Conservation (phyloP, 2,888 invertebrate genomes). For the Rhyacophila evoluta region DNA sequence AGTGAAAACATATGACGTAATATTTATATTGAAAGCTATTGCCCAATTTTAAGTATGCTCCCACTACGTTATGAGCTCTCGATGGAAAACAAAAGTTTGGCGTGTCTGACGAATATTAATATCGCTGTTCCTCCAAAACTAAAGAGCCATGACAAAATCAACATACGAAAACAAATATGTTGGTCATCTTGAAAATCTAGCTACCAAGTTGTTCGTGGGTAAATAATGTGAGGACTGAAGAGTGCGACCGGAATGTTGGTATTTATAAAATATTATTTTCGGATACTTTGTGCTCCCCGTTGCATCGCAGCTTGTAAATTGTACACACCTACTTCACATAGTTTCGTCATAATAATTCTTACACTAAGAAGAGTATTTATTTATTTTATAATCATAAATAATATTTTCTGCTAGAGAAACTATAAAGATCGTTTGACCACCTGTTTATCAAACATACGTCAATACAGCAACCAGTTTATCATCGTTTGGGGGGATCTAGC, state of each 20-base stretch:
- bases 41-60: too few relatives aligned
- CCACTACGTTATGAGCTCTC: background rate
- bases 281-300: constrained; percentile 5
- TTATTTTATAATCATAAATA: too few relatives aligned
- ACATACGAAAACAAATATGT: constrained; percentile 9
- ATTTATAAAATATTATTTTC: constrained; percentile 24
- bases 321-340: background rate
- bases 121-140: background rate
- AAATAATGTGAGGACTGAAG: constrained; percentile 17
- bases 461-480: too few relatives aligned
- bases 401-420: too few relatives aligned
- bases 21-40: too few relatives aligned
- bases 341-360: background rate
- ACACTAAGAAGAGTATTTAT: too few relatives aligned
- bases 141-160: constrained; percentile 8
- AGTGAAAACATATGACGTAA: too few relatives aligned
- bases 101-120: background rate
- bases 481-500: too few relatives aligned
- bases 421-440: too few relatives aligned
- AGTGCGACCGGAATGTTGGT: constrained; percentile 14
- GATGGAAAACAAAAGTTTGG: background rate
- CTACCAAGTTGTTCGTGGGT: constrained; percentile 24
- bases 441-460: too few relatives aligned
- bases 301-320: constrained; percentile 2
- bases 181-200: background rate